Percentiles rank a stretch among this genome's conserved stretches.
phyloP scores from a whole-genome alignment of 2,888 invertebrate genomes.

The Zootermopsis nevadensis region DNA sequence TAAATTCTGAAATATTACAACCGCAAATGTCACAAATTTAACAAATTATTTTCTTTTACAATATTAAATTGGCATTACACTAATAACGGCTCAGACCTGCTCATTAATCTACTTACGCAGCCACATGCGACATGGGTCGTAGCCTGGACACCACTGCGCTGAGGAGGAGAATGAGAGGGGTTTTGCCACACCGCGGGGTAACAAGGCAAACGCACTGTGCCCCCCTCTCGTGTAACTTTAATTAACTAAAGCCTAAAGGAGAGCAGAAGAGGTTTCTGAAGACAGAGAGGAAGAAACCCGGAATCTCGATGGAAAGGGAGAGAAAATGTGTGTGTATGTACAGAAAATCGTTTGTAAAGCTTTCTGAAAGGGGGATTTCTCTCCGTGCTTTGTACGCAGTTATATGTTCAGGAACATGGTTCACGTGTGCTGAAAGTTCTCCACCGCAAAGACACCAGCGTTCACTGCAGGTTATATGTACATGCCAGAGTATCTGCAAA shows the following conservation, averaged over 20 bases:
- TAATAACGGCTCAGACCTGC: no score
- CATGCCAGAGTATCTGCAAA: no score
- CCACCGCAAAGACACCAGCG: neutral
- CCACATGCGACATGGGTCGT: no score
- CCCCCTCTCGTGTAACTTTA: constrained; percentile 31
- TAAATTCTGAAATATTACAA: no score
- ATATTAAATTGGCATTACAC: no score
- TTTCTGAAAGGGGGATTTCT: neutral
- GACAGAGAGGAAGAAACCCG: neutral
- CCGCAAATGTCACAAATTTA: no score
- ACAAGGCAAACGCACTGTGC: constrained; percentile 13
- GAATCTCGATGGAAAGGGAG: neutral
- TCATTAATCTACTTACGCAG: no score
- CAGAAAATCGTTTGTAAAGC: constrained; percentile 27
- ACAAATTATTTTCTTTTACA: no score
- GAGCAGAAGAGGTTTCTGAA: neutral
- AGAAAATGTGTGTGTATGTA: neutral
- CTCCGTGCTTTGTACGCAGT: neutral
- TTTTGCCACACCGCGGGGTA: constrained; percentile 21
- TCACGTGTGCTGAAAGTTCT: constrained; percentile 4
- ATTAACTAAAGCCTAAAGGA: constrained; percentile 9
- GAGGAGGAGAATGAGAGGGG: neutral
- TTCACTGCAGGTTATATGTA: no score
- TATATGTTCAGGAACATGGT: neutral
- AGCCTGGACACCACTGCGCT: neutral